Base-by-base conservation (phyloP, 92 coral and sea anemone species). In the Pocillopora grandis region DNA sequence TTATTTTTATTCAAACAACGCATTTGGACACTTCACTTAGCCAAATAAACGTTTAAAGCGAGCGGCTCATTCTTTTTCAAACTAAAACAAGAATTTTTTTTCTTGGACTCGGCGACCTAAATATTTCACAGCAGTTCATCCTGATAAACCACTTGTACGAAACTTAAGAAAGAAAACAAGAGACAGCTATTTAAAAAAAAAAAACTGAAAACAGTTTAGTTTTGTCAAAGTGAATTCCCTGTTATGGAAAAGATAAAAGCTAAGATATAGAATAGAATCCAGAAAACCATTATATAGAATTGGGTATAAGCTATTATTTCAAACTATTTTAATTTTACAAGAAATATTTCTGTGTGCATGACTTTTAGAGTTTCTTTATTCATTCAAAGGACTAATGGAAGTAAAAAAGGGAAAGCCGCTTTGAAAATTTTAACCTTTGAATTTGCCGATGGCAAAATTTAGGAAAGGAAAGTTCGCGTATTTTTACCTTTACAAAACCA, bases 371-470 rank as follows among this genome's bases (percentile, higher is more conserved):
- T 13, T 62, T 42, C 52, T 42, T 64, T 72, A 52, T 19, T 20
- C 68, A 58, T 37, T 33, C 42, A 27, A 48, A 14, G 48, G 79
- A 83, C 74, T 73, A 49, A 74, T 83, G 80, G 63, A 12, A 42
- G 52, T 42, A 42, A 42, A 83, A 83, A 74, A 31, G 42, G 62
- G 77, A 71, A 31, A 31, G 62, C 69, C 9, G 52, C 52, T 42
- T 42, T 42, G 52, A 57, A 55, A 31, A 60, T 81, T 58, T 60
- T 64, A 15, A 66, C 56, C 55, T 18, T 64, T 84, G 69, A 23
- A 42, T 61, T 72, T 19, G 88, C 88, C 88, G 76, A 57, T 56
- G 69, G 88, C 81, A 70, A 71, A 73, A 73, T 75, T 73, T 31
- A 27, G 21, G 2, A 61, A 13, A 62, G 79, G 49, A 62, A 72